A percentile compares a stretch with the other conserved stretches of the same genome.
Conservation (phyloP, 2,113 vertebrate species). For the western clawed frog (Xenopus tropicalis) region DNA sequence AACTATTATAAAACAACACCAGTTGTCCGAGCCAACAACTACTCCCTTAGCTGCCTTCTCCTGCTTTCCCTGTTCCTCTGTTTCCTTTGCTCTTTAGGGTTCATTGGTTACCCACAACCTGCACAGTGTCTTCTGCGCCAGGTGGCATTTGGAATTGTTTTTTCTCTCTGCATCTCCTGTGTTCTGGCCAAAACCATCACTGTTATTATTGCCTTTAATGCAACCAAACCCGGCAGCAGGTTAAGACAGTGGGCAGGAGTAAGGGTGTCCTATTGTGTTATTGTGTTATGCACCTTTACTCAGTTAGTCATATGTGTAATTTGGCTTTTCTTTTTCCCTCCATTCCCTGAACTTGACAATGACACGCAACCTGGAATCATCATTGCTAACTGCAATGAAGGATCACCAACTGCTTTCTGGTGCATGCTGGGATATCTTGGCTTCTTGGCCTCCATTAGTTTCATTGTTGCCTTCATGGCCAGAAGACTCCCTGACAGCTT, state of each 20-base stretch:
- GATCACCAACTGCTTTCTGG: constrained; percentile 19
- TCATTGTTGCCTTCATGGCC: constrained; percentile 27
- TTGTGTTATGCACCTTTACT: constrained; percentile 1
- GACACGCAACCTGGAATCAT: background rate
- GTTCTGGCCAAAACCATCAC: constrained; percentile 46
- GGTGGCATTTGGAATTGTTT: constrained; percentile 34
- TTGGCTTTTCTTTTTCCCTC: constrained; percentile 19
- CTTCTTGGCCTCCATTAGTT: constrained; percentile 8
- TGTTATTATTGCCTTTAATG: constrained; percentile 39
- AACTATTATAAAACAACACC: constrained; percentile 9
- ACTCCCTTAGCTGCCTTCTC: constrained; percentile 29
- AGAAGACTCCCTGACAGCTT: constrained; percentile 43
- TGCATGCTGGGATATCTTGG: constrained; percentile 29
- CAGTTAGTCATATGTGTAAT: constrained; percentile 15
- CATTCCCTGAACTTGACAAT: constrained; percentile 22
- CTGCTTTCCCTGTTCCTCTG: constrained; percentile 29
- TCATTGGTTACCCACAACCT: constrained; percentile 28
- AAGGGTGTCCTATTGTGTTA: constrained; percentile 12
- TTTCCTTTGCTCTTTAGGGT: constrained; percentile 31
- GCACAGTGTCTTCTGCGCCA: constrained; percentile 27
- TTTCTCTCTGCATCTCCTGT: constrained; percentile 32
- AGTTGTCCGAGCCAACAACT: constrained; percentile 36
- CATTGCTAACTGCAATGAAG: constrained; percentile 16
- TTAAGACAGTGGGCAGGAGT: constrained; percentile 9
- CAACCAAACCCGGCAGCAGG: constrained; percentile 25